These are phyloP conservation scores for Gymnoscopelus microlampas DNA, from an alignment of 2,797 vertebrate species.

Conservation along the genomic window DNA sequence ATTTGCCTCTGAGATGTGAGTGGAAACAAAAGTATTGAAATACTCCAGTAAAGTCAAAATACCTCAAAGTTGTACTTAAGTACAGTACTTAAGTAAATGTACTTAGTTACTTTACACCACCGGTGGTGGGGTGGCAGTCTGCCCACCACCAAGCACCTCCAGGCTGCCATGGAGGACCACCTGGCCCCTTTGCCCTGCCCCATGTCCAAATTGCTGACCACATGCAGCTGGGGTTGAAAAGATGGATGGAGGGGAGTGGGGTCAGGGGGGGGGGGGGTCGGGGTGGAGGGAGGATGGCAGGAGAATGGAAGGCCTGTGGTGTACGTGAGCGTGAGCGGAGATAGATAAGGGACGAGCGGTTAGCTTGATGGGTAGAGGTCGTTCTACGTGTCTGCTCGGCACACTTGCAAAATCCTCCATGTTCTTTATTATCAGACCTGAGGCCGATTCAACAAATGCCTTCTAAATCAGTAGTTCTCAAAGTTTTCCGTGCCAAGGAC, in stretches of 20 bases:
- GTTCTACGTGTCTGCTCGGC: no score
- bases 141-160: conserved; percentile 26
- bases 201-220: conserved; percentile 50
- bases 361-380: neutral
- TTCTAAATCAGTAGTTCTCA: no score
- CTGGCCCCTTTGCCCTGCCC: conserved; percentile 38
- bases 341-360: conserved; percentile 3
- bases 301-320: neutral
- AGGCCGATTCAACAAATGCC: no score
- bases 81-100: no score
- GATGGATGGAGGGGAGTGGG: conserved; percentile 37
- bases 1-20: conserved; percentile 21
- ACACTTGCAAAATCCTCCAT: no score
- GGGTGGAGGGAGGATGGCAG: neutral
- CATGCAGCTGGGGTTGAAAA: conserved; percentile 56
- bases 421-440: no score
- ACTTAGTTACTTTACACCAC: no score
- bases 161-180: conserved; percentile 37
- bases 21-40: neutral
- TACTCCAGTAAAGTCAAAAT: no score
- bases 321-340: neutral
- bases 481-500: no score
- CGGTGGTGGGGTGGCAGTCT: conserved; percentile 28
- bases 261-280: conserved; percentile 30
- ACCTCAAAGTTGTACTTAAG: no score